phyloP scores from a whole-genome alignment of 2,113 vertebrate genomes.

The Poecilia latipinna region DNA sequence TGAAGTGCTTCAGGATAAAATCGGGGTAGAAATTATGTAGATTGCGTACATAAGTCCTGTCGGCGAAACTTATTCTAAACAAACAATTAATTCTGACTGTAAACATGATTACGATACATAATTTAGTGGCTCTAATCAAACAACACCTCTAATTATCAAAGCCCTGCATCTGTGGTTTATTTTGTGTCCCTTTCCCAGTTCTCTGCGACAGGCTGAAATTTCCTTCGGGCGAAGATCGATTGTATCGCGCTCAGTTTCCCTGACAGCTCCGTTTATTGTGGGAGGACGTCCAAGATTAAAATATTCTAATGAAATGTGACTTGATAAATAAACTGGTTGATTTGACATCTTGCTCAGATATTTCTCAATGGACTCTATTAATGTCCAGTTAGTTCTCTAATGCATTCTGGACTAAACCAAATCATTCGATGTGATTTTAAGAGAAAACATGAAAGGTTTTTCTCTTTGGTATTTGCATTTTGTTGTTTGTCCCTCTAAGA shows the following conservation, averaged over 20 bases:
- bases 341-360: not conserved
- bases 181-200: conserved; percentile 33
- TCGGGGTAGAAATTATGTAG: conserved; percentile 72
- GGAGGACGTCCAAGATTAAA: conserved; percentile 50
- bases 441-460: not conserved
- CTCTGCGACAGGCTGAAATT: conserved; percentile 35
- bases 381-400: not conserved
- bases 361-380: too few relatives aligned
- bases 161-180: conserved; percentile 65
- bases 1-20: conserved; percentile 37
- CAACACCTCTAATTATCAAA: conserved; percentile 69
- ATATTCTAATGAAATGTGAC: conserved; percentile 31
- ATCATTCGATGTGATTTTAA: not conserved
- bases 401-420: too few relatives aligned
- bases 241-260: conserved; percentile 60
- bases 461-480: not conserved
- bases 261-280: conserved; percentile 37
- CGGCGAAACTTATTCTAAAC: conserved; percentile 75
- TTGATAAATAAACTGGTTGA: conserved; percentile 33
- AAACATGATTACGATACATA: conserved; percentile 78
- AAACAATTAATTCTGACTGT: conserved; percentile 76
- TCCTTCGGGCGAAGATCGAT: conserved; percentile 59
- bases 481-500: not conserved
- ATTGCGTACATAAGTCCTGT: conserved; percentile 71
- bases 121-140: conserved; percentile 75